A percentile compares a stretch with the other conserved stretches of the same genome.
Evolutionary conservation across 2,797 vertebrate genomes (phyloP).

Genomic region (Atherinosoma microstoma): DNA sequence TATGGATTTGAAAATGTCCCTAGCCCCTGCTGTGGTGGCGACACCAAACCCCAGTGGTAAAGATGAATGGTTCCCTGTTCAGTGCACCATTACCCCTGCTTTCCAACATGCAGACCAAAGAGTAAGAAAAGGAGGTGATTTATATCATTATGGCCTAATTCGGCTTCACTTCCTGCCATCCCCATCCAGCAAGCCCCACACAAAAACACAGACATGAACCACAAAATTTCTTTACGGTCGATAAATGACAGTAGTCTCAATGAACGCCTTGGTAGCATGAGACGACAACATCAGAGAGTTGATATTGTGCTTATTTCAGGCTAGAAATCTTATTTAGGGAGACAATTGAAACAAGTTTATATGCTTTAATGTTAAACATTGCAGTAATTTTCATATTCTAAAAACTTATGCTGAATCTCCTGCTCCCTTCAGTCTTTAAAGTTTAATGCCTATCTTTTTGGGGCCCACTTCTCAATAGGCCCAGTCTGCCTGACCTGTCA

Average conservation of each 20-base stretch:
- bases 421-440: neutral
- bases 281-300: neutral
- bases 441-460: neutral
- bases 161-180: slow-evolving; percentile 65
- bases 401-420: neutral
- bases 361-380: neutral
- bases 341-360: neutral
- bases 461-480: neutral
- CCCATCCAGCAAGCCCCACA: slow-evolving; percentile 57
- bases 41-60: slow-evolving; percentile 69
- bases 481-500: neutral
- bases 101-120: slow-evolving; percentile 54
- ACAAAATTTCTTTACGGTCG: slow-evolving; percentile 37
- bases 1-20: slow-evolving; percentile 69
- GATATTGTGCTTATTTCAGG: neutral
- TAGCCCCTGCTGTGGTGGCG: slow-evolving; percentile 70
- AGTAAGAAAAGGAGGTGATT: slow-evolving; percentile 48
- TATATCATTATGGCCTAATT: slow-evolving; percentile 66
- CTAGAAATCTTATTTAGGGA: neutral
- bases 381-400: neutral
- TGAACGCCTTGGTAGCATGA: neutral
- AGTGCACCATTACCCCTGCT: slow-evolving; percentile 63
- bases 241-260: neutral
- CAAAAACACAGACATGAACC: neutral
- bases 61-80: slow-evolving; percentile 69